Evolutionary conservation across 2,888 invertebrate species (phyloP), one percentile per base, ranked within the genome.

Genomic region (Parochlus steinenii): DNA sequence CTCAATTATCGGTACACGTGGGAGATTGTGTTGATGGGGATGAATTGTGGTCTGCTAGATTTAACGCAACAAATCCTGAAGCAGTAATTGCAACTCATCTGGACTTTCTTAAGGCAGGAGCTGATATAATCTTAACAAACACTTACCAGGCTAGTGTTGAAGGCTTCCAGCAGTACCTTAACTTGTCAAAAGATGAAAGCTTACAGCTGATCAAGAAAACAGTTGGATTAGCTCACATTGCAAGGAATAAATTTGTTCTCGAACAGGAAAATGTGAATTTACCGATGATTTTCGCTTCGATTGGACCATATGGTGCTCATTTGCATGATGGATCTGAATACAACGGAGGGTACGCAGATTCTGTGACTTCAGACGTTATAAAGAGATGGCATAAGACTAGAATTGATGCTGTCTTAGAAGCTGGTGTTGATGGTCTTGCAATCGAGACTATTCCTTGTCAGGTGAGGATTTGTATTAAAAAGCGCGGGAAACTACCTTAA

Each of bases 271-370:
- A 25, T 7, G 36, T 38, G 33, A 19, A 20, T 17, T 14, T 7
- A 12, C 74, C 82, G 8, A 52, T 76, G 45, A 68, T 93, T 30
- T 85, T 82, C 15, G 93, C 87, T 0, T 85, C 90, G 1, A 76
- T 92, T 40, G 93, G 93, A 1, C 87, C 93, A 0, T 93, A 85
- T 53, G 93, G 92, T 1, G 92, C 92, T 1, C 78, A 74, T 47
- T 63, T 89, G 23, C 79, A 81, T 50, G 87, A 95, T 55, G 83
- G 82, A 8, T 92, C 92, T 0, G 95, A 95, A 54, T 95, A 93
- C 54, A 75, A 74, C n/a, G 93, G 93, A 12, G 67, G 68, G 40
- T 86, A 85, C 51, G 75, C 74, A 0, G 69, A 73, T 41, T 69
- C 61, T 35, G 71, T 79, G 2, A 54, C 74, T 4, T 59, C 62